These are phyloP conservation scores for Melanerpes formicivorus DNA, from an alignment of 2,113 vertebrate species.

Conservation along the genomic window DNA sequence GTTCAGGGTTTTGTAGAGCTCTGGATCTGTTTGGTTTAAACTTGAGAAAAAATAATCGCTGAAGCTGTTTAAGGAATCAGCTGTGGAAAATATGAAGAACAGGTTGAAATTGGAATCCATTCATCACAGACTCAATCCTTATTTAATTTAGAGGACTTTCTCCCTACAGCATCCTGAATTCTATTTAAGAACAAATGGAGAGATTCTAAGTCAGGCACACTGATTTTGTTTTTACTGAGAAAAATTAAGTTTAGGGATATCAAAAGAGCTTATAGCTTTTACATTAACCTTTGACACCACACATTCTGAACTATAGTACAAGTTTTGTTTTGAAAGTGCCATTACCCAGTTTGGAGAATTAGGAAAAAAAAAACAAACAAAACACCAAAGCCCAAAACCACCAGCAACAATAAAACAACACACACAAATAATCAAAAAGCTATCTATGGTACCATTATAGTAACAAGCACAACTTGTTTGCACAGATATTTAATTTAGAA, in stretches of 20 bases:
- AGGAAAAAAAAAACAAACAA: background rate
- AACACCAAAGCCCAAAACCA: background rate
- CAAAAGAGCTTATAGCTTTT: background rate
- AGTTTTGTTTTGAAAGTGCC: background rate
- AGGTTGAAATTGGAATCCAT: background rate
- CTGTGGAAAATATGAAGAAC: background rate
- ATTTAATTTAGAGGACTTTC: background rate
- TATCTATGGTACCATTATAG: background rate
- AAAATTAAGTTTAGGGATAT: background rate
- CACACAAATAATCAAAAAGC: background rate
- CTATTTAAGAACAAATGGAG: background rate
- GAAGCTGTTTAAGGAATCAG: background rate
- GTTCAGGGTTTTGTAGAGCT: background rate
- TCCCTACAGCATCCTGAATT: background rate
- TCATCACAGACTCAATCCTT: background rate
- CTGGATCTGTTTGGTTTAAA: background rate
- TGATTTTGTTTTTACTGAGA: background rate
- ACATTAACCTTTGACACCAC: background rate
- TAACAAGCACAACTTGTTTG: background rate
- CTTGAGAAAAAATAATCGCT: background rate
- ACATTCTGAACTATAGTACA: background rate
- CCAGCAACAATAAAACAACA: no score
- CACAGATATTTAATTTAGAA: conserved; percentile 16
- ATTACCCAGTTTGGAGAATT: background rate
- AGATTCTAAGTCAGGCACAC: background rate